Percentiles rank a stretch among this genome's conserved stretches.
Evolutionary conservation across 2,888 invertebrate genomes (phyloP).

Genomic region (Lepetodrilus schrolli): DNA sequence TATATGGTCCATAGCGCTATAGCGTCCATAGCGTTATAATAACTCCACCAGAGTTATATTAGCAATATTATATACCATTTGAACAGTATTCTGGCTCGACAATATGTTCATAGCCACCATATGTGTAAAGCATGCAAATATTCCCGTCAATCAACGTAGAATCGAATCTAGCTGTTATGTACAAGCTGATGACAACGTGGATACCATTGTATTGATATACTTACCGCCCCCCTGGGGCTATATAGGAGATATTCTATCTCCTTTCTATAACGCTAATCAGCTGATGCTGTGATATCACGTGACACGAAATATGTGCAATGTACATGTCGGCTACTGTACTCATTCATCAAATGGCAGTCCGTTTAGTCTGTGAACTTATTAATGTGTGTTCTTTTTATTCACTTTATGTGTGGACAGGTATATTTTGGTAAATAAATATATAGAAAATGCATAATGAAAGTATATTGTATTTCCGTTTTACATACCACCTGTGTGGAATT

Average conservation of each 20-base stretch:
- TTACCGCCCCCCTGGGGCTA: not conserved
- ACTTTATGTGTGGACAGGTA: too few relatives aligned
- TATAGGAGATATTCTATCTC: not conserved
- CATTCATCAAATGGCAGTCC: not conserved
- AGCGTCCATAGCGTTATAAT: too few relatives aligned
- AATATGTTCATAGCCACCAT: not conserved
- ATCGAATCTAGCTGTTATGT: not conserved
- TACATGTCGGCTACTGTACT: not conserved
- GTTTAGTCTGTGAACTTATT: too few relatives aligned
- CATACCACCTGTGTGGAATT: too few relatives aligned
- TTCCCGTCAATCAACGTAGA: not conserved
- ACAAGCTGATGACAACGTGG: not conserved
- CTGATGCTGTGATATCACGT: not conserved
- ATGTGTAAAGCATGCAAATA: not conserved
- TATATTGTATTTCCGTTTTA: too few relatives aligned
- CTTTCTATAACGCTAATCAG: not conserved
- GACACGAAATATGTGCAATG: not conserved
- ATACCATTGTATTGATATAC: slow-evolving; percentile 1
- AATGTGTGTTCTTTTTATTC: too few relatives aligned
- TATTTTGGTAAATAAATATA: too few relatives aligned
- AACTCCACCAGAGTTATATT: too few relatives aligned
- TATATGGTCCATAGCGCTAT: too few relatives aligned
- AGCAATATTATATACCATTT: too few relatives aligned
- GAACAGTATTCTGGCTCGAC: too few relatives aligned
- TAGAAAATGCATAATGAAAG: too few relatives aligned